phyloP scores from a whole-genome alignment of 2,888 invertebrate species.

The Chloroclystis v-ata region DNA sequence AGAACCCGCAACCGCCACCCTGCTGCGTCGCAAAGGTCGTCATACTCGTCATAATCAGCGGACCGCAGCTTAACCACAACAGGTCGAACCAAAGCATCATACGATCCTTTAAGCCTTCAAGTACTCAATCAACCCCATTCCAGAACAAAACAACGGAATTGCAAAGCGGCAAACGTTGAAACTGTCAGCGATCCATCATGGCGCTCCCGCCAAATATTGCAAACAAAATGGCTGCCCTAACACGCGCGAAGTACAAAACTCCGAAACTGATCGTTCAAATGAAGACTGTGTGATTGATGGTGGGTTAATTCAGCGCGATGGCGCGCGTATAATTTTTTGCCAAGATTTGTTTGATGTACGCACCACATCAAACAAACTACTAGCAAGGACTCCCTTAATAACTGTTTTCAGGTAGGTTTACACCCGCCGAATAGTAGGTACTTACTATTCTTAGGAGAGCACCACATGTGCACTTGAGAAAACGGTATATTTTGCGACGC shows the following conservation, averaged over 20 bases:
- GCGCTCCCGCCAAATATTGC: constrained; percentile 43
- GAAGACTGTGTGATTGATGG: constrained; percentile 18
- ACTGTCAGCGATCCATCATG: constrained; percentile 51
- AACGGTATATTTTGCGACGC: too few relatives aligned
- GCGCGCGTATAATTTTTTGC: background rate
- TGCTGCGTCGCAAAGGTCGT: too few relatives aligned
- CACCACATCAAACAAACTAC: too few relatives aligned
- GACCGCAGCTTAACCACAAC: too few relatives aligned
- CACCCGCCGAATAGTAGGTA: too few relatives aligned
- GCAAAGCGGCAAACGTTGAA: constrained; percentile 37
- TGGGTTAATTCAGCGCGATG: constrained; percentile 11
- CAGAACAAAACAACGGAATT: constrained; percentile 35
- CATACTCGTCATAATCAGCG: too few relatives aligned
- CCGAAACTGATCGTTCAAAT: constrained; percentile 19
- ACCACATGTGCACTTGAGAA: too few relatives aligned
- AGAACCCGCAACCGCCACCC: too few relatives aligned
- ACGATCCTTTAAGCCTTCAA: constrained; percentile 10
- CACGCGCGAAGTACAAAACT: constrained; percentile 18
- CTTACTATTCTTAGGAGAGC: too few relatives aligned
- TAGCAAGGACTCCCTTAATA: too few relatives aligned
- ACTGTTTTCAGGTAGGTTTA: too few relatives aligned
- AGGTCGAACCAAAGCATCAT: constrained; percentile 4
- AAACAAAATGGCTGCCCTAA: constrained; percentile 37
- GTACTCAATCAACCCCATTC: constrained; percentile 26
- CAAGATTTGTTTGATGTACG: constrained; percentile 9